Conservation (phyloP, 1,140 invertebrate genomes). For the Drosophila novamexicana region DNA sequence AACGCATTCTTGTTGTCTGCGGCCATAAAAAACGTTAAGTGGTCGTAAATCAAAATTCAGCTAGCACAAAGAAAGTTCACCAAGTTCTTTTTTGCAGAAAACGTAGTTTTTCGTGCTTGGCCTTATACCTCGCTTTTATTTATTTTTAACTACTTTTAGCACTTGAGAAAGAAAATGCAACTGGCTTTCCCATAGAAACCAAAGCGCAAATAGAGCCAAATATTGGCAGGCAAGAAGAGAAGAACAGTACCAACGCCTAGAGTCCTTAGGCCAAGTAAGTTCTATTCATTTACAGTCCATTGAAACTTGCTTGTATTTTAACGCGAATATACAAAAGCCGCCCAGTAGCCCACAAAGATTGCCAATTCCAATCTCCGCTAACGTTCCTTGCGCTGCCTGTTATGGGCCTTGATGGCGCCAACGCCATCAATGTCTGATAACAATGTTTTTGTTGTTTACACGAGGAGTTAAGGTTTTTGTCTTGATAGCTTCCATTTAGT, state of each 20-base stretch:
- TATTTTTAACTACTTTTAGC: conserved; percentile 55
- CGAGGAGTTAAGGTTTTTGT: conserved; percentile 53
- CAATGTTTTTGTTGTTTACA: conserved; percentile 64
- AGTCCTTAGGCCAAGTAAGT: conserved; percentile 35
- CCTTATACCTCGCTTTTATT: conserved; percentile 50
- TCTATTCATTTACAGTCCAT: conserved; percentile 65
- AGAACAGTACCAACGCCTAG: conserved; percentile 33
- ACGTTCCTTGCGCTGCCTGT: conserved; percentile 29
- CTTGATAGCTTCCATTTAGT: conserved; percentile 57
- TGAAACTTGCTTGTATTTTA: conserved; percentile 76
- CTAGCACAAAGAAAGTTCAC: conserved; percentile 61
- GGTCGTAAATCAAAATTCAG: conserved; percentile 76
- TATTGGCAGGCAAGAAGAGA: conserved; percentile 34
- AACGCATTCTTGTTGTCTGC: conserved; percentile 41
- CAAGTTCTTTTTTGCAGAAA: conserved; percentile 40
- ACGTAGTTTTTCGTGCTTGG: conserved; percentile 29
- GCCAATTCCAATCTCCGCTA: conserved; percentile 39
- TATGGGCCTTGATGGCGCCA: conserved; percentile 47
- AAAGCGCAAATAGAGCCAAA: conserved; percentile 33
- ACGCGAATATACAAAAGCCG: conserved; percentile 13
- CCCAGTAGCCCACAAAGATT: conserved; percentile 6
- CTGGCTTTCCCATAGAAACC: conserved; percentile 16
- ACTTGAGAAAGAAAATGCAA: conserved; percentile 40
- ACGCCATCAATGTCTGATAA: conserved; percentile 63
- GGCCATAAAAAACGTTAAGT: conserved; percentile 74